Percentiles rank a stretch among this genome's conserved stretches.
These are phyloP conservation scores for Adoxophyes honmai DNA, from an alignment of 1,140 invertebrate genomes.

Conservation along the genomic window DNA sequence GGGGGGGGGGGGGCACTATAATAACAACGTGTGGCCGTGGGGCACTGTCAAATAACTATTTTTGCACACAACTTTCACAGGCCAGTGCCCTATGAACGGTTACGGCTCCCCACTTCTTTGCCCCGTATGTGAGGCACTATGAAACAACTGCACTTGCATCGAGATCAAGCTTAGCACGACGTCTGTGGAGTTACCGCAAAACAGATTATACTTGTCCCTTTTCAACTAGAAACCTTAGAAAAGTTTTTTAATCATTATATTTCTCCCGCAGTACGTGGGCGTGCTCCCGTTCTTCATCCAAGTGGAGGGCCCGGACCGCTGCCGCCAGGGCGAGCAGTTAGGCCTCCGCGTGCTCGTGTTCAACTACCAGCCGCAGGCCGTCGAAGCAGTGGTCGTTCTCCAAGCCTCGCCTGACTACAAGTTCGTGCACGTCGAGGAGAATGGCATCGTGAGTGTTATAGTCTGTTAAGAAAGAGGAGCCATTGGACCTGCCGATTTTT, in stretches of 20 bases:
- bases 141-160: too few species aligned
- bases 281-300: conserved; percentile 96
- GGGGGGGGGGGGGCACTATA: conserved; percentile 78
- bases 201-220: too few species aligned
- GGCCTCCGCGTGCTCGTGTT: conserved; percentile 95
- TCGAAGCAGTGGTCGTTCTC: conserved; percentile 92
- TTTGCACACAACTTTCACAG: too few species aligned
- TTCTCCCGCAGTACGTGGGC: conserved; percentile 86
- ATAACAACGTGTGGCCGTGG: neutral
- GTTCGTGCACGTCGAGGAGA: conserved; percentile 95
- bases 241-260: neutral
- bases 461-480: too few species aligned
- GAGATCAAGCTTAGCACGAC: too few species aligned
- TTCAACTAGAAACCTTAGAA: neutral
- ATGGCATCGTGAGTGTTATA: conserved; percentile 84
- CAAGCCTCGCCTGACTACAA: conserved; percentile 93
- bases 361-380: conserved; percentile 92
- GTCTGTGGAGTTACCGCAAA: too few species aligned
- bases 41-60: too few species aligned
- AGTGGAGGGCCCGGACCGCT: conserved; percentile 92
- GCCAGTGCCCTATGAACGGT: too few species aligned
- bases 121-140: too few species aligned
- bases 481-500: too few species aligned
- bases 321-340: conserved; percentile 94
- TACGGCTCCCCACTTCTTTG: too few species aligned